Conservation (phyloP, 2,113 vertebrate genomes). For the Shinisaurus crocodilurus region DNA sequence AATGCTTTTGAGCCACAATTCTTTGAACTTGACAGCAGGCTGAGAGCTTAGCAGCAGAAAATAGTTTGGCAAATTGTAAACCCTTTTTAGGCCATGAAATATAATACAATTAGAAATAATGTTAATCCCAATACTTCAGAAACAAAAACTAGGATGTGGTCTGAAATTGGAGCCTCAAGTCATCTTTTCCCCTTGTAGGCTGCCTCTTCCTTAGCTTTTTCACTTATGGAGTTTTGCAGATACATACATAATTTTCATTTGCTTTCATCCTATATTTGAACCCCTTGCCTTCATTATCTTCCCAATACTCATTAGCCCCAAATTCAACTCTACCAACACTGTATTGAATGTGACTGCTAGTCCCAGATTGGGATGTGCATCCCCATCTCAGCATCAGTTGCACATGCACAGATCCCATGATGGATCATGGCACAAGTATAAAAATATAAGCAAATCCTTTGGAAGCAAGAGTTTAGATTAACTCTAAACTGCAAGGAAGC, state of each 20-base stretch:
- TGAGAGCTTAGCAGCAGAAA: conserved; percentile 11
- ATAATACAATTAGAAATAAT: conserved; percentile 9
- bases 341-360: too few relatives aligned
- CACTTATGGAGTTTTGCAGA: conserved; percentile 45
- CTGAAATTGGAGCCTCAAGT: fast-evolving
- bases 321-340: not conserved
- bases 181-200: not conserved
- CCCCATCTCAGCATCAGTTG: not conserved
- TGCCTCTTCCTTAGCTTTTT: conserved; percentile 8
- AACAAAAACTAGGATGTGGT: not conserved
- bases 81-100: not conserved
- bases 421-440: not conserved
- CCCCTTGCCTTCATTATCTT: not conserved
- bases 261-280: not conserved
- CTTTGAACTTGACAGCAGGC: not conserved
- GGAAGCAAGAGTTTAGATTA: conserved; percentile 26
- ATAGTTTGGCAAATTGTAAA: conserved; percentile 19
- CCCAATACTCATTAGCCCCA: not conserved
- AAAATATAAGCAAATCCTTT: not conserved
- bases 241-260: not conserved
- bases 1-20: conserved; percentile 16
- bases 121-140: conserved; percentile 14
- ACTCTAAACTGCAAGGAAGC: too few relatives aligned
- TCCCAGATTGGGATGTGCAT: too few relatives aligned
- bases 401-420: not conserved